Evolutionary conservation across 2,797 vertebrate species (phyloP).

Genomic region (Momotus momota): DNA sequence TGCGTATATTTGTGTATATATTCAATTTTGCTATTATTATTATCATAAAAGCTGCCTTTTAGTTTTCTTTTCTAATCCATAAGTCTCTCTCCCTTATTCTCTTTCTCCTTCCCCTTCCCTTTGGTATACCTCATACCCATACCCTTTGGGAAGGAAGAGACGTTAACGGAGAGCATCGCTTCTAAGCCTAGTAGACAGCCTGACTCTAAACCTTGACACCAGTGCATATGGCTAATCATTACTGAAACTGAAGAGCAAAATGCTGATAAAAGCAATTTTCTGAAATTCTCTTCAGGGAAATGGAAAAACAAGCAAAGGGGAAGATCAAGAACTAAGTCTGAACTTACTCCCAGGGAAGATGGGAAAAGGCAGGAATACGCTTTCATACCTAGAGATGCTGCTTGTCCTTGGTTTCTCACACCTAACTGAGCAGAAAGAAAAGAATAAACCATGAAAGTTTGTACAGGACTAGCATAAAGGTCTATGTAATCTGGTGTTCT

Average conservation of each 20-base stretch:
- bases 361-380: not conserved
- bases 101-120: too few relatives aligned
- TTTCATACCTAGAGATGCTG: not conserved
- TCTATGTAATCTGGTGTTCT: not conserved
- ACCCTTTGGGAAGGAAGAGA: too few relatives aligned
- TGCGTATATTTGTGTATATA: too few relatives aligned
- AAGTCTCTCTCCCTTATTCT: too few relatives aligned
- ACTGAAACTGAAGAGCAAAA: not conserved
- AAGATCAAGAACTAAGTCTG: not conserved
- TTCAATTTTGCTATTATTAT: too few relatives aligned
- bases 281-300: not conserved
- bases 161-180: too few relatives aligned
- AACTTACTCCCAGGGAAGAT: not conserved
- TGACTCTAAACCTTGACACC: too few relatives aligned
- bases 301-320: not conserved
- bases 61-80: too few relatives aligned
- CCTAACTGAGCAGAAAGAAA: not conserved
- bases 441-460: not conserved
- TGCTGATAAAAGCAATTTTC: not conserved
- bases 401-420: not conserved
- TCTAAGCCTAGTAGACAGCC: too few relatives aligned
- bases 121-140: too few relatives aligned
- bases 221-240: not conserved
- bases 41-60: too few relatives aligned
- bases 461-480: not conserved